phyloP scores from a whole-genome alignment of 1,140 invertebrate species.

The Heliconius congener region DNA sequence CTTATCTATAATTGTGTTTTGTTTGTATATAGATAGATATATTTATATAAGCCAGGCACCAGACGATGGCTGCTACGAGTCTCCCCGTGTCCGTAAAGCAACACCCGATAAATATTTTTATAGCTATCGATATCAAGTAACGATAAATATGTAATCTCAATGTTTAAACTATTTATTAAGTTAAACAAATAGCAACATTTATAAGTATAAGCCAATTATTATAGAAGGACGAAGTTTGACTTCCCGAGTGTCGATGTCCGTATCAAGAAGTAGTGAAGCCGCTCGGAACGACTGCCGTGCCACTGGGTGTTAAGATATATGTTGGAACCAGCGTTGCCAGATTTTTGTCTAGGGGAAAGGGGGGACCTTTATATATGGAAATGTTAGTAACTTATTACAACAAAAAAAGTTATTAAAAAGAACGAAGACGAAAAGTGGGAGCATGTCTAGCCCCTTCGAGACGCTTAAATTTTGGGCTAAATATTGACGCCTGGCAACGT shows the following conservation, averaged over 20 bases:
- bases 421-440: too few relatives aligned
- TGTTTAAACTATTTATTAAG: constrained; percentile 25
- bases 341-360: too few relatives aligned
- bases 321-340: neutral
- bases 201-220: constrained; percentile 22
- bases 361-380: too few relatives aligned
- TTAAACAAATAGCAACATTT: constrained; percentile 27
- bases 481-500: too few relatives aligned
- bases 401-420: too few relatives aligned
- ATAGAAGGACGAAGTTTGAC: constrained; percentile 40
- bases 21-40: neutral
- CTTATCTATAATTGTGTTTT: constrained; percentile 9
- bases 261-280: constrained; percentile 13
- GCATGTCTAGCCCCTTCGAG: too few relatives aligned
- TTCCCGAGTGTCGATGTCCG: constrained; percentile 20
- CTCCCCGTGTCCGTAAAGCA: constrained; percentile 31
- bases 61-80: constrained; percentile 15
- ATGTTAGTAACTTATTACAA: too few relatives aligned
- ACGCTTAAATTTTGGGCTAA: too few relatives aligned
- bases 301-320: constrained; percentile 16
- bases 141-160: constrained; percentile 28
- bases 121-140: constrained; percentile 27
- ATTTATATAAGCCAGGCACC: constrained; percentile 13
- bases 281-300: neutral
- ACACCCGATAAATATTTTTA: constrained; percentile 29